These are phyloP conservation scores for Sinonovacula constricta DNA, from an alignment of 1,140 invertebrate genomes.

Conservation along the genomic window DNA sequence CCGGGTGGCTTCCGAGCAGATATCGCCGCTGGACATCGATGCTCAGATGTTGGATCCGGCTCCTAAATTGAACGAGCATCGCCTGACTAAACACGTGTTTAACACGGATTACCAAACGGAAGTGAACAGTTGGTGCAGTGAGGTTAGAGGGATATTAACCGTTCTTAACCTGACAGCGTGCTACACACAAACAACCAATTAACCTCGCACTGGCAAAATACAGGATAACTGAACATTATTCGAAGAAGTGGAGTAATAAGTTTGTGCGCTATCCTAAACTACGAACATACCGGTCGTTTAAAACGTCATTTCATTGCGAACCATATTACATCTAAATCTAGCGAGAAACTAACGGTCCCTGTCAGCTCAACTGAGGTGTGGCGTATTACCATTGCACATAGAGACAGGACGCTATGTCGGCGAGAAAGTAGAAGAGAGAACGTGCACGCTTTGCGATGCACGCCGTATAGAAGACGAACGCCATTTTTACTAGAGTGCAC, in stretches of 20 bases:
- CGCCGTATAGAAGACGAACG: too few relatives aligned
- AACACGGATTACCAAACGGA: background rate
- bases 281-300: constrained; percentile 23
- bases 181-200: background rate
- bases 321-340: too few relatives aligned
- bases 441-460: too few relatives aligned
- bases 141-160: background rate
- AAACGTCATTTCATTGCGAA: background rate
- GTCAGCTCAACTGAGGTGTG: too few relatives aligned
- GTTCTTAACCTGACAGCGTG: background rate
- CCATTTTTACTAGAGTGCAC: too few relatives aligned
- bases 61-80: background rate
- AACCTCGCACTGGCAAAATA: background rate
- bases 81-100: constrained; percentile 6
- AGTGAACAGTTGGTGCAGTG: constrained; percentile 1
- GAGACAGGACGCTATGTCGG: too few relatives aligned
- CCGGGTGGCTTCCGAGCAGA: background rate
- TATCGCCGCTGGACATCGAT: constrained; percentile 2
- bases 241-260: background rate
- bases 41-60: constrained; percentile 9
- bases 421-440: too few relatives aligned
- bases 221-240: background rate
- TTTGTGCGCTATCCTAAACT: background rate
- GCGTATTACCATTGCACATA: too few relatives aligned
- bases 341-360: too few relatives aligned